These are phyloP conservation scores for Corythoichthys haematopterus DNA, from an alignment of 2,113 vertebrate genomes.

Conservation along the genomic window DNA sequence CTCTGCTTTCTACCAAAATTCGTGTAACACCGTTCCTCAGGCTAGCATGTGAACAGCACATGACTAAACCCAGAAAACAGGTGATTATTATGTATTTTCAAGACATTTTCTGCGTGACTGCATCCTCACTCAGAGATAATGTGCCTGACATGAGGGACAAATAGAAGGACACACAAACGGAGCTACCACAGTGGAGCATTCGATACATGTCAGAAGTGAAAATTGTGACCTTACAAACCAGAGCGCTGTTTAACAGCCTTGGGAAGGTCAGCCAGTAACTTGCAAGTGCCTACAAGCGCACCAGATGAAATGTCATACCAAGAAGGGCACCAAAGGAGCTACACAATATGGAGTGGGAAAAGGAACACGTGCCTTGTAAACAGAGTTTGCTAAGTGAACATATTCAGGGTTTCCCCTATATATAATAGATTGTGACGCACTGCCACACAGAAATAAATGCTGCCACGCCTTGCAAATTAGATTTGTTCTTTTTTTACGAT, in stretches of 20 bases:
- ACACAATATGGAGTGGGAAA: conserved; percentile 4
- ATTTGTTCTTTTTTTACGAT: too few species aligned
- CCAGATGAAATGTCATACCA: conserved; percentile 48
- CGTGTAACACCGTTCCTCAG: too few species aligned
- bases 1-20: too few species aligned
- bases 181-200: neutral
- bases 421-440: too few species aligned
- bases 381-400: too few species aligned
- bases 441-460: too few species aligned
- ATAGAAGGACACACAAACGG: neutral
- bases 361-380: neutral
- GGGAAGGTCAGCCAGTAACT: conserved; percentile 28
- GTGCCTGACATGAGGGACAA: neutral
- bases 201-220: conserved; percentile 13
- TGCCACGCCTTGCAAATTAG: too few species aligned
- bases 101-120: conserved; percentile 11
- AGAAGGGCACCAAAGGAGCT: conserved; percentile 31
- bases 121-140: neutral
- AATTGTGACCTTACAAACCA: conserved; percentile 21
- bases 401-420: too few species aligned
- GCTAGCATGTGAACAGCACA: too few species aligned
- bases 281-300: conserved; percentile 43
- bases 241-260: conserved; percentile 43
- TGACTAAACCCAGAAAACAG: too few species aligned
- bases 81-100: neutral